These are phyloP conservation scores for Mnemiopsis leidyi DNA, from an alignment of 37 sponge, comb jelly and placozoan genomes.

Conservation along the genomic window DNA sequence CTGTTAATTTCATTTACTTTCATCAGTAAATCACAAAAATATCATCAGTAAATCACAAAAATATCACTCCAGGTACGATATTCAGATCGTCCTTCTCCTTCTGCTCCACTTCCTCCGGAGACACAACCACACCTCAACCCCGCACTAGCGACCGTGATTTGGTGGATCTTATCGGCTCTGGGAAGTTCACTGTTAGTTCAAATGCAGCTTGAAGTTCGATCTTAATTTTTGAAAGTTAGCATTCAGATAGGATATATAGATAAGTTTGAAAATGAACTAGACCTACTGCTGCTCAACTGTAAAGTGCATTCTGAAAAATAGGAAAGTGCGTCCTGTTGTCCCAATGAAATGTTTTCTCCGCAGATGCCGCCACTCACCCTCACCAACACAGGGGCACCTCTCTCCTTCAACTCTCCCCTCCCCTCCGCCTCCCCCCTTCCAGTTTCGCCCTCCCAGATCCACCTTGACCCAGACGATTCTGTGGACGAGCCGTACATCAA, in stretches of 20 bases:
- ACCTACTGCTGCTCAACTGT: no score
- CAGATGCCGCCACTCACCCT: constrained; percentile 61
- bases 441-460: constrained; percentile 30
- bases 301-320: no score
- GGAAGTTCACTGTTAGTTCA: neutral
- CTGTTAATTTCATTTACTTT: no score
- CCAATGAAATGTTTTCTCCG: neutral
- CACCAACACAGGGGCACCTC: neutral
- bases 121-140: constrained; percentile 46
- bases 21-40: no score
- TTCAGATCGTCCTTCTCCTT: constrained; percentile 51
- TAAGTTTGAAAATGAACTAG: no score
- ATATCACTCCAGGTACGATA: constrained; percentile 33
- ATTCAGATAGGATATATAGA: no score
- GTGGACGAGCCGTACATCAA: constrained; percentile 34
- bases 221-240: no score
- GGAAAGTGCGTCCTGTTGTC: no score
- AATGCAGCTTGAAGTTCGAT: no score
- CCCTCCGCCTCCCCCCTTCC: neutral
- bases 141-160: neutral
- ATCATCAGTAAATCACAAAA: no score
- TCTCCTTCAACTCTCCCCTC: neutral
- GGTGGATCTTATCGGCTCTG: neutral
- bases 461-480: neutral
- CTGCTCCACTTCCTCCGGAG: constrained; percentile 32